Base-by-base conservation (phyloP, 2,113 vertebrate species). In the Stigmatopora nigra region DNA sequence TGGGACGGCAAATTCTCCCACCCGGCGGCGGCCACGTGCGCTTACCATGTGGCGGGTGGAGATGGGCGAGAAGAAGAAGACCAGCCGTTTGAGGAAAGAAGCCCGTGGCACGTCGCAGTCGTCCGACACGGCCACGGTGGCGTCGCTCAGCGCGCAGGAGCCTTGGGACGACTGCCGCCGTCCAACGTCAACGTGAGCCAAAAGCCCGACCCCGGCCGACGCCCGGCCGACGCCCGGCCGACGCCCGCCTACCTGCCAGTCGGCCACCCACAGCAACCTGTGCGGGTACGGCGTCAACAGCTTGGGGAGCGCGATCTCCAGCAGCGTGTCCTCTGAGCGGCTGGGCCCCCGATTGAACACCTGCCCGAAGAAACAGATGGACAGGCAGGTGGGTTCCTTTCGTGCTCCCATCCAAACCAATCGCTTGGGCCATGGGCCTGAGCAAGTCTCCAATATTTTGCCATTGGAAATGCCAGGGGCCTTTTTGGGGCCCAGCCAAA, bases 271-370 rank as follows among this genome's bases (percentile, higher is more conserved):
- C 84, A 95, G 92, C 65, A 99, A 83, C 53, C 88, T 85, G 82
- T 89, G 72, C 1, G 63, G 71, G 69, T 80, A 61, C 8, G 94
- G 93, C 2, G 80, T 16, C 67, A 98, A 90, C 72, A 88, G 85
- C 75, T 96, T 96, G 0, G 97, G 96, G 48, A 97, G 69, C 22
- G 47, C 69, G 61, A 99, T 92, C 58, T 92, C 85, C 35, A 95
- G 70, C 80, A 81, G 90, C 9, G 92, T 89, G 46, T 90, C 85
- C 19, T 91, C 80, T 75, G 93, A 91, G 80, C 91, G 88, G 86
- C 95, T 94, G 72, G 89, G 91, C 65, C 96, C 97, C 3, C 79
- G 88, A 84, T 91, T 99, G 52, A 96, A 88, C 68, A 98, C 92
- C 97, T 99, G 38, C 1, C 38, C 6, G 9, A 41, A 41, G 25